phyloP scores from a whole-genome alignment of 2,113 vertebrate genomes.

The Shinisaurus crocodilurus region DNA sequence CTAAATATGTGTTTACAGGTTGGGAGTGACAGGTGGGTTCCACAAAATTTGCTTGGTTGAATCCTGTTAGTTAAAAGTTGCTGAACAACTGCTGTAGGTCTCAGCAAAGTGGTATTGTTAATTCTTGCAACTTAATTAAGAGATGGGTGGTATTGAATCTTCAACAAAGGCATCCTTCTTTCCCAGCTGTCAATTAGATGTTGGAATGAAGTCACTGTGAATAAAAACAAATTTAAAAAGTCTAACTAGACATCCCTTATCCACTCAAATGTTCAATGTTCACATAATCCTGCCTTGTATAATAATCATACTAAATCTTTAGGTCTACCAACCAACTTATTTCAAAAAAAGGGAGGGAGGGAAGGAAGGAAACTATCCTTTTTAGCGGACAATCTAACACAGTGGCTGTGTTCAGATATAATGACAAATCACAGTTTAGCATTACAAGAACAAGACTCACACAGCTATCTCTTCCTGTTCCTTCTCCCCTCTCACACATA shows the following conservation, averaged over 20 bases:
- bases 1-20: neutral
- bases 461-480: neutral
- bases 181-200: constrained; percentile 3
- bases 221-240: neutral
- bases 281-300: neutral
- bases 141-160: constrained; percentile 7
- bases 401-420: neutral
- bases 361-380: neutral
- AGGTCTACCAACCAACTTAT: neutral
- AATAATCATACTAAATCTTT: neutral
- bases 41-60: neutral
- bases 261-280: neutral
- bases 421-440: neutral
- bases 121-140: constrained; percentile 16
- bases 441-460: neutral
- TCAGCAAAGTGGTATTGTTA: neutral
- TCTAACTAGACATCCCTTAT: neutral
- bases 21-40: neutral
- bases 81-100: neutral
- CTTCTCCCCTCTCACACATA: neutral
- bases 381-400: neutral
- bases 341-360: neutral
- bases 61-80: neutral
- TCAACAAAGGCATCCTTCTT: constrained; percentile 31
- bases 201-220: constrained; percentile 19